phyloP scores from a whole-genome alignment of 2,797 vertebrate genomes.

The Arctocebus calabarensis region DNA sequence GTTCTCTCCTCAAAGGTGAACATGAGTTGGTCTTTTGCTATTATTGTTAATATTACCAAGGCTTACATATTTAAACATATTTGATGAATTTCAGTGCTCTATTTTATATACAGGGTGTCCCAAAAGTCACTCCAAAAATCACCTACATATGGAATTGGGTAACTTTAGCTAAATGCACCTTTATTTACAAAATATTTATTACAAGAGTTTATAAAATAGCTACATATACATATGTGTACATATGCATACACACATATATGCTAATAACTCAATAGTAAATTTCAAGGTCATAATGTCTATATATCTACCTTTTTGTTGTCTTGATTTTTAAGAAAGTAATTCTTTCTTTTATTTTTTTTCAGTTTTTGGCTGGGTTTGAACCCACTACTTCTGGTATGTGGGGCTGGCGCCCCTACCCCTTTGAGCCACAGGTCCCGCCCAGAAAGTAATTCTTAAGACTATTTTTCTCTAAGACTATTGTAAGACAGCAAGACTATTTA shows the following conservation, averaged over 20 bases:
- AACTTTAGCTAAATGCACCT: too few species aligned
- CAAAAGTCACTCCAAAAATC: too few species aligned
- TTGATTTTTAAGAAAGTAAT: slow-evolving; percentile 41
- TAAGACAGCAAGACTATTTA: background rate
- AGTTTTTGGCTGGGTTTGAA: too few species aligned
- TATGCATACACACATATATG: background rate
- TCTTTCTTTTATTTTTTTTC: too few species aligned
- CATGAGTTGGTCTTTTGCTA: background rate
- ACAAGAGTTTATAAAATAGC: too few species aligned
- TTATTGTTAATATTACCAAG: background rate
- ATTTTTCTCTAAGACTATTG: background rate
- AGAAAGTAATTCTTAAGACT: background rate
- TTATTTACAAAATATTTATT: too few species aligned
- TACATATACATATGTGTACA: background rate
- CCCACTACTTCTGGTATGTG: too few species aligned
- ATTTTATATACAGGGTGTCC: background rate
- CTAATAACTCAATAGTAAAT: background rate
- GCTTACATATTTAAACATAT: background rate
- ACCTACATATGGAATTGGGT: too few species aligned
- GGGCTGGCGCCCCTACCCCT: too few species aligned
- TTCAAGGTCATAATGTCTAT: background rate
- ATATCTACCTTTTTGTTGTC: slow-evolving; percentile 9
- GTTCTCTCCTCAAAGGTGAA: background rate
- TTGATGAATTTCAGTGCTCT: background rate
- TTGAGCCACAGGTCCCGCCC: too few species aligned